These are phyloP conservation scores for Pseudotriccus pelzelni DNA, from an alignment of 2,797 vertebrate species.

Conservation along the genomic window DNA sequence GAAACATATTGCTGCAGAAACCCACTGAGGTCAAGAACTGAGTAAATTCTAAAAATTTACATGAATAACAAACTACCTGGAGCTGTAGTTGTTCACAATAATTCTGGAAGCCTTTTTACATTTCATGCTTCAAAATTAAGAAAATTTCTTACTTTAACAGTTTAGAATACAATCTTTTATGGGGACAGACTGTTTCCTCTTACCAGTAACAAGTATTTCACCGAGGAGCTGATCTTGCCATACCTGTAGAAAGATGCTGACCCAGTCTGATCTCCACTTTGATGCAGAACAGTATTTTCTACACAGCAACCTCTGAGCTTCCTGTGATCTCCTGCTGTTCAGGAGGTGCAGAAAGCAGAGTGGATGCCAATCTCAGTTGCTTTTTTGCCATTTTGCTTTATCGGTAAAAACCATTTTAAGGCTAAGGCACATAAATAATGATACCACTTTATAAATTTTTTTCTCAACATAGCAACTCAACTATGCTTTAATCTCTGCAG, in stretches of 20 bases:
- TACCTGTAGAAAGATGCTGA: not conserved
- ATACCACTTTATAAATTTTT: not conserved
- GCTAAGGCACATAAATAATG: not conserved
- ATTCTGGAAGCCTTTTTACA: not conserved
- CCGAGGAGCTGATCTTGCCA: not conserved
- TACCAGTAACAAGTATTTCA: not conserved
- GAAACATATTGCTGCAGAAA: not conserved
- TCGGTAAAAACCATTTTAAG: not conserved
- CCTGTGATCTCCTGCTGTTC: not conserved
- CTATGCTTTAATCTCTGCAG: not conserved
- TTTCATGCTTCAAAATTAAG: not conserved
- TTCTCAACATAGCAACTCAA: not conserved
- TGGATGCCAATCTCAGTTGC: not conserved
- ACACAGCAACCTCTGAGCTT: not conserved
- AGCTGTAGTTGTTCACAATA: not conserved
- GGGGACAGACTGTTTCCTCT: not conserved
- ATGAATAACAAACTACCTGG: not conserved
- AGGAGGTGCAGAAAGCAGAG: not conserved
- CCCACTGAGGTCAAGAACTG: not conserved
- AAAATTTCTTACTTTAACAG: not conserved
- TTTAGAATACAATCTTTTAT: not conserved
- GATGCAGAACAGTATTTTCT: not conserved
- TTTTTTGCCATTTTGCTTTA: not conserved
- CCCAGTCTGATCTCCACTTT: not conserved
- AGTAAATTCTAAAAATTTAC: constrained; percentile 9